phyloP scores from a whole-genome alignment of 2,888 invertebrate species.

The Epiblema foenella region DNA sequence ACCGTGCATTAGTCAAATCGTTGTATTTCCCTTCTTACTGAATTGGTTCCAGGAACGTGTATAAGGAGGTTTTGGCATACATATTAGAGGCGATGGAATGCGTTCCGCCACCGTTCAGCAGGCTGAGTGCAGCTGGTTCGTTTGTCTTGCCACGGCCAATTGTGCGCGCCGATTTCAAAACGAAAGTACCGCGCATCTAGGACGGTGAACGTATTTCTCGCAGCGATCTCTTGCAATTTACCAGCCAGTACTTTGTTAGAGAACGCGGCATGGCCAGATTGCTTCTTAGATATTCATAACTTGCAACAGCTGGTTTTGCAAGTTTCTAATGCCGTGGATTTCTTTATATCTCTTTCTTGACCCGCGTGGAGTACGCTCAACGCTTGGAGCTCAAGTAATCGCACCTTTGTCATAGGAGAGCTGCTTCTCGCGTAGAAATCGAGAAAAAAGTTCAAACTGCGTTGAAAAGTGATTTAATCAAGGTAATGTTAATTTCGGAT shows the following conservation, averaged over 20 bases:
- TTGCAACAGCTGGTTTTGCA: slow-evolving; percentile 67
- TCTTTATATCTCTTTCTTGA: slow-evolving; percentile 50
- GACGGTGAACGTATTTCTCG: slow-evolving; percentile 84
- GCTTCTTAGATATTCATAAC: slow-evolving; percentile 74
- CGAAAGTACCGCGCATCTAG: slow-evolving; percentile 84
- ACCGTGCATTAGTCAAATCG: slow-evolving; percentile 1
- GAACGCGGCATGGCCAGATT: slow-evolving; percentile 75
- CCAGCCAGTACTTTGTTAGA: slow-evolving; percentile 71
- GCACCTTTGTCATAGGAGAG: neutral
- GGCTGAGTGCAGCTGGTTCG: slow-evolving; percentile 61
- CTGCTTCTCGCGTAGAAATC: neutral
- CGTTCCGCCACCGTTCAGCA: slow-evolving; percentile 64
- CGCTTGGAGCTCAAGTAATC: slow-evolving; percentile 14
- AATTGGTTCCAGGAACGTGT: slow-evolving; percentile 40
- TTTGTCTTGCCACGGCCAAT: slow-evolving; percentile 82
- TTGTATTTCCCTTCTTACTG: slow-evolving; percentile 5
- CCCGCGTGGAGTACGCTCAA: slow-evolving; percentile 27
- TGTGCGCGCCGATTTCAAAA: slow-evolving; percentile 84
- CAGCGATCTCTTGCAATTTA: slow-evolving; percentile 81
- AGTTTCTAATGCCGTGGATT: slow-evolving; percentile 70
- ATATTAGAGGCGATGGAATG: slow-evolving; percentile 65
- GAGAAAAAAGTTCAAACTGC: slow-evolving; percentile 5
- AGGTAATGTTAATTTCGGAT: slow-evolving; percentile 5
- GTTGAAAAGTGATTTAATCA: neutral
- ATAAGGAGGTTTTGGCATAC: slow-evolving; percentile 48